Evolutionary conservation across 2,797 vertebrate species (phyloP), one percentile per base, ranked within the genome.

Genomic region (Pangasius macronema): DNA sequence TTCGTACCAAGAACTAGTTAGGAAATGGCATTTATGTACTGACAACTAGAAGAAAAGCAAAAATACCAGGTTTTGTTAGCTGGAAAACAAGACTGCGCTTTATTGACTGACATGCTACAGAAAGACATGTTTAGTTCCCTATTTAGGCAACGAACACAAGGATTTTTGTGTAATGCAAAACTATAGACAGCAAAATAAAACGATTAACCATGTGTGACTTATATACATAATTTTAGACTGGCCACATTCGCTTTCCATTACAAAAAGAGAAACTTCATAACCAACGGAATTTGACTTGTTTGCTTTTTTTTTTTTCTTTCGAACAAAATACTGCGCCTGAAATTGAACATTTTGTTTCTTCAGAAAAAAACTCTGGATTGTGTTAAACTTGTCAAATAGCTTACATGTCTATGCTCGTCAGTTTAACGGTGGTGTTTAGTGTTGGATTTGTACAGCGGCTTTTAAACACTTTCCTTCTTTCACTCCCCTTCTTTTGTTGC

Each of bases 121-220:
- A 95, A 92, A 96, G 93, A 96, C 94, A 94, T 92, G 94, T 95
- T 96, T 95, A 95, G 94, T 92, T 94, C 93, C 94, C 95, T 96
- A 96, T 95, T 96, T 96, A 96, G 93, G 93, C 94, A 95, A 94
- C 91, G 91, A 94, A 96, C 94, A 96, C 95, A 96, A 94, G 93
- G 91, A 93, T 93, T 95, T 83, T 95, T 93, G 89, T 92, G 93
- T 93, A 95, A 93, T 92, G 90, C 92, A 95, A 93, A 94, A 91
- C 92, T 95, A 94, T 89, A 92, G 86, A 91, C 87, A 95, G 90
- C 93, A 95, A 85, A 77, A 76, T 36, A 76, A 82, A 67, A 53
- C 46, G n/a, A 68, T 83, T 82, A 85, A 79, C 72, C 81, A 85
- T 55, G 73, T 20, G 73, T 82, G 81, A 84, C 59, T 89, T 95